These are phyloP conservation scores for Lobophora halterata DNA, from an alignment of 2,888 invertebrate genomes.

Conservation along the genomic window DNA sequence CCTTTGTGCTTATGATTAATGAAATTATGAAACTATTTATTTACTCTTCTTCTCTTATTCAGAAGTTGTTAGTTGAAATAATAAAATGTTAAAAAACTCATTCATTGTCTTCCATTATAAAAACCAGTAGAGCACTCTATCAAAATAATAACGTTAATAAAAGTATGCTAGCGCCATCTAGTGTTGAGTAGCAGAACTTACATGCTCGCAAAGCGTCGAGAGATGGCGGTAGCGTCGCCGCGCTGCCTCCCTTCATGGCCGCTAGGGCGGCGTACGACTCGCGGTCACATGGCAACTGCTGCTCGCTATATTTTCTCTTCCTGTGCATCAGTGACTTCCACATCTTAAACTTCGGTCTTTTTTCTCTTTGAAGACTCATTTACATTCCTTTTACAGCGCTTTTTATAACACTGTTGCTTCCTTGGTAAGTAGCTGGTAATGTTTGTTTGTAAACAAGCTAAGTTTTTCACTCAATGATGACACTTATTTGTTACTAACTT, in stretches of 20 bases:
- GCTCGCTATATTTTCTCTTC: constrained; percentile 73
- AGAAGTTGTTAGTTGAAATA: too few relatives aligned
- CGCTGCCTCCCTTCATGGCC: constrained; percentile 71
- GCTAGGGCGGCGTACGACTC: constrained; percentile 72
- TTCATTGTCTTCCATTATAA: too few relatives aligned
- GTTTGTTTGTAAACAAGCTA: not conserved
- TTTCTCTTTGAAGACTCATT: constrained; percentile 71
- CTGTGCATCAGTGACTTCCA: constrained; percentile 73
- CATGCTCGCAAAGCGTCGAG: constrained; percentile 75
- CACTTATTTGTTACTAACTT: constrained; percentile 6
- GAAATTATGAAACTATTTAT: too few relatives aligned
- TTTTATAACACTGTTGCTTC: constrained; percentile 20
- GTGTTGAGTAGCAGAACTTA: constrained; percentile 68
- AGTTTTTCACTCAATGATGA: constrained; percentile 1
- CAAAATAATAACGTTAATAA: too few relatives aligned
- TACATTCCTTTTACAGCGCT: constrained; percentile 42
- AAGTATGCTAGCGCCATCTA: constrained; percentile 48
- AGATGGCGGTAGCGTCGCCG: constrained; percentile 76
- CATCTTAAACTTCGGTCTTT: constrained; percentile 67
- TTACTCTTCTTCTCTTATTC: too few relatives aligned
- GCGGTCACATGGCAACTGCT: constrained; percentile 60
- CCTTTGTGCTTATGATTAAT: too few relatives aligned
- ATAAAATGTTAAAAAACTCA: too few relatives aligned
- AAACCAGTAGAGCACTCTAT: too few relatives aligned
- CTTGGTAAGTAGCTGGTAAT: not conserved